Base-by-base conservation (phyloP, 2,888 invertebrate species). In the Ophonus ardosiacus region DNA sequence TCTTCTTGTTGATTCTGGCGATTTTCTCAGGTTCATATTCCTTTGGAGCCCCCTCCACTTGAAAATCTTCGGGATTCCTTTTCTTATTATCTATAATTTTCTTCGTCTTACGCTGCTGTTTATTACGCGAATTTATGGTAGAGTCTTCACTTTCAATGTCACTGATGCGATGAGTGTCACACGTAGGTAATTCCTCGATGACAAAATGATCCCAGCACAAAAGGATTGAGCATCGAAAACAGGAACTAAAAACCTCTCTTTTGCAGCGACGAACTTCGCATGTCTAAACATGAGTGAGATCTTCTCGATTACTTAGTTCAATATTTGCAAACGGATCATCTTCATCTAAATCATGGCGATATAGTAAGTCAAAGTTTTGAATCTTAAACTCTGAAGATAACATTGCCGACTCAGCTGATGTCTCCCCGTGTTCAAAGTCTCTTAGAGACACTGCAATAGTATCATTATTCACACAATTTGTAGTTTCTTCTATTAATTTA, bases 231-330 rank as follows among this genome's bases (percentile, higher is more conserved):
- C 71, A 71, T 71, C 71, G 15, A 71, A 71, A 71, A 71, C 24
- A 71, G 40, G 71, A 71, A 24, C 38, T 71, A 15, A 71, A 71
- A 71, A 71, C 71, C 71, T 17, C 6, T 71, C 17, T 13, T 40
- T 71, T 71, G 71, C 71, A 71, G 71, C 71, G 71, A 71, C 71
- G 71, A 71, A 71, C 71, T 71, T 71, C 71, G 40, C 40, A 71
- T 71, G 71, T 71, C 71, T 71, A 31, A 31, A 71, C 40, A 71
- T 71, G 24, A 17, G 71, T 71, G 31, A 6, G 71, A 71, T 71
- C 71, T 71, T 71, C 71, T 71, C 71, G 71, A 71, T 71, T 31
- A 71, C 71, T 71, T 24, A 40, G 71, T 71, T 71, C 71, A 40
- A 17, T 71, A 71, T 71, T 21, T 18, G 71, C 38, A 71, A 40